These are phyloP conservation scores for Villa cingulata DNA, from an alignment of 2,888 invertebrate species.

Conservation along the genomic window DNA sequence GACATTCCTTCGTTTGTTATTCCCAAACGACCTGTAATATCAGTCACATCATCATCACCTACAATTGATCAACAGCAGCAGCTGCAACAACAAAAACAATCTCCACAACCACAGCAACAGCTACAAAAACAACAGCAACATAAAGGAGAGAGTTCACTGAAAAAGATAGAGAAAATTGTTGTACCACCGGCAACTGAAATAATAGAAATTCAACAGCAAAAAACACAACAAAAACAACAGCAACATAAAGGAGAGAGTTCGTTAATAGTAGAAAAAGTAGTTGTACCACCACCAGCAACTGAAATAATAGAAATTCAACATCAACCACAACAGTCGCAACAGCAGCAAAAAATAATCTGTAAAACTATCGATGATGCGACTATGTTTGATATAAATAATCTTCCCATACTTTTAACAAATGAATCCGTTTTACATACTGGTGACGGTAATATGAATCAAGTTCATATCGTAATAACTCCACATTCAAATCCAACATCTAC, in stretches of 20 bases:
- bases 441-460: not conserved
- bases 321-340: not conserved
- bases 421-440: not conserved
- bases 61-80: slow-evolving; percentile 8
- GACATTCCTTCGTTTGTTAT: slow-evolving; percentile 23
- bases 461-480: not conserved
- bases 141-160: not conserved
- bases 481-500: not conserved
- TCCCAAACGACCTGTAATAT: slow-evolving; percentile 16
- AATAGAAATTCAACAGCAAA: slow-evolving; percentile 9
- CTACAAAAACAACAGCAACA: not conserved
- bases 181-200: not conserved
- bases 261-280: too few relatives aligned
- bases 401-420: not conserved
- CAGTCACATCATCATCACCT: not conserved
- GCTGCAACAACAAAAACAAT: slow-evolving; percentile 18
- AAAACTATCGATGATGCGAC: not conserved
- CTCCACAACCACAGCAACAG: slow-evolving; percentile 15
- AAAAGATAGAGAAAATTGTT: not conserved
- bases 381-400: not conserved
- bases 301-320: slow-evolving; percentile 1
- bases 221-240: slow-evolving; percentile 10
- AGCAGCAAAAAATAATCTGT: not conserved
- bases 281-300: too few relatives aligned
- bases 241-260: too few relatives aligned